Base-by-base conservation (phyloP, 2,797 vertebrate genomes). In the Anguilla obscura region DNA sequence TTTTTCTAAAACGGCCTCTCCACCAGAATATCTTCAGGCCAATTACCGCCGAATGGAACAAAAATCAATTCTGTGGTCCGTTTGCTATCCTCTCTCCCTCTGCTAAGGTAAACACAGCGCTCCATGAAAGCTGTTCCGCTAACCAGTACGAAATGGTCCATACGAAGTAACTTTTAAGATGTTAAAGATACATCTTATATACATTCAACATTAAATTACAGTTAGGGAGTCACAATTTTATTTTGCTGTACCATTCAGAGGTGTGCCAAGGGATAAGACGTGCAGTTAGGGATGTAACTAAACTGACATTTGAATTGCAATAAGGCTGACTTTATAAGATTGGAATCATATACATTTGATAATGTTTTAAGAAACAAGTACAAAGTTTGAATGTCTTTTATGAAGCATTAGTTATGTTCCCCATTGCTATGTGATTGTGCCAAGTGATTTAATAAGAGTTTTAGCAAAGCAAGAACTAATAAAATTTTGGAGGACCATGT, bases 391-490 rank as follows among this genome's bases (percentile, higher is more conserved):
- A 58, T 50, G 85, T 45, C 18, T n/a, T 36, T 36, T 33, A 80
- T 87, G 74, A 56, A 76, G 48, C 74, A 48, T 74, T 30, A 76
- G 48, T 24, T 74, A 54, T 16, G 24, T 79, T 48, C 50, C 18
- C 27, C 8, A 24, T 45, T 79, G 27, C 24, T 21, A 58, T 80
- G 74, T 79, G 48, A 56, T 45, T 45, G 40, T 54, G 0, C 48
- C 50, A 24, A 66, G 52, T 56, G 50, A 79, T 76, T 76, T 76
- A 36, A 40, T 60, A 24, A 82, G 66, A 45, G 88, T 66, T 85
- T 85, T 88, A 69, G 86, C 69, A 86, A 85, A 69, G 63, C 40
- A 85, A 85, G 56, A 36, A 87, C 87, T 82, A 86, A 86, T 80
- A 52, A 84, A 54, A 79, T 87, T 33, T 86, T 45, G 40, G 63